Base-by-base conservation (phyloP, 2,113 vertebrate species). In the Sinosuthora webbiana region DNA sequence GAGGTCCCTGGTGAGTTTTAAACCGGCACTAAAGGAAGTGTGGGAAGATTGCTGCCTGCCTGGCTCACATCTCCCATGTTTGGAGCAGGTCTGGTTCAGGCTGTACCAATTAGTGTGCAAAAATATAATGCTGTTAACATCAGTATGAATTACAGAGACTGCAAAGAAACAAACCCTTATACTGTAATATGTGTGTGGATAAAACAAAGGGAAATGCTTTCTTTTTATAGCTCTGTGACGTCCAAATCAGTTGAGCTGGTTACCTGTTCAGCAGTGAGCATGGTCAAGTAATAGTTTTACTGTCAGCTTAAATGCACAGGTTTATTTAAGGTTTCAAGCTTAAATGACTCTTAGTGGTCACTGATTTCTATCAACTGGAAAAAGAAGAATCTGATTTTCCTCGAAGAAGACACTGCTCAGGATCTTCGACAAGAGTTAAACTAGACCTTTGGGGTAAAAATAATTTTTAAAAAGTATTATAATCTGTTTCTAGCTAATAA, bases 1-100 rank as follows among this genome's bases (percentile, higher is more conserved):
- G 68, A 87, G 57, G 79, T 88, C 94, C 57, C 96, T 57, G 64
- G 20, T 74, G 90, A 23, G 23, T 52, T 89, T 86, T 92, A 94
- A 96, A 95, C 39, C 6, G 0, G 55, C 56, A 23, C 56, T 83
- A 69, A 93, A 86, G 67, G 47, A 91, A 90, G 71, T 41, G 71
- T 83, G 87, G 67, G 68, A 80, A 83, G 68, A 63, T 67, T 69
- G 30, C 63, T 95, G 92, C 55, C 50, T 86, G 78, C 71, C 45
- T 70, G 56, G 50, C 55, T 55, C 50, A 52, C 1, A 2, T 52
- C 92, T 95, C 67, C 75, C 33, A 2, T 10, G 15, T 50, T 88
- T 63, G 79, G 47, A 93, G 53, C 0, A 0, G 24, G 41, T 53
- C 92, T 95, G 83, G 62, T 78, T 87, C 45, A 56, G 83, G 65